These are phyloP conservation scores for Aelia acuminata DNA, from an alignment of 2,888 invertebrate species.

Conservation along the genomic window DNA sequence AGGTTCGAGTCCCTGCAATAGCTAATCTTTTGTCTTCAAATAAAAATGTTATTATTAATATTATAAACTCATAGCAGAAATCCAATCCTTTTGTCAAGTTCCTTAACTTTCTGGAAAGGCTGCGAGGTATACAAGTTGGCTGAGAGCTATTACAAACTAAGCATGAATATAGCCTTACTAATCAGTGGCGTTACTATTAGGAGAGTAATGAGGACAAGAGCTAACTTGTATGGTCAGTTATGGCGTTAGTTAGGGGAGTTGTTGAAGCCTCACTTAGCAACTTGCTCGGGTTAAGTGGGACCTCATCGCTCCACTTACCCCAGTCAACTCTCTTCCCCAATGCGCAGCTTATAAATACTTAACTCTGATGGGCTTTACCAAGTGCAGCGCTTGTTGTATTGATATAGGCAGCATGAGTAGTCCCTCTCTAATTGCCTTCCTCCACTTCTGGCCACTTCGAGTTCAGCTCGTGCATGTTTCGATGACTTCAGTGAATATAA, in stretches of 20 bases:
- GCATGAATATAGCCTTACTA: neutral
- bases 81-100: neutral
- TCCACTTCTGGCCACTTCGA: neutral
- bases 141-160: neutral
- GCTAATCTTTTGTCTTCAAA: too few species aligned
- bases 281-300: neutral
- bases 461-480: too few species aligned
- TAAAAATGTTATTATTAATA: too few species aligned
- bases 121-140: neutral
- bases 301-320: neutral
- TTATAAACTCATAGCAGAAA: too few species aligned
- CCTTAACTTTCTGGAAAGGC: neutral
- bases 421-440: neutral
- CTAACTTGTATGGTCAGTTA: constrained; percentile 37
- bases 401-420: neutral
- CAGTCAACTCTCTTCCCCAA: neutral
- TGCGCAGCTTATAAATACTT: neutral
- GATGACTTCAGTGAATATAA: too few species aligned
- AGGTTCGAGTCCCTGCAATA: too few species aligned
- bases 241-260: neutral
- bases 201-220: neutral
- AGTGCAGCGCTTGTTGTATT: neutral
- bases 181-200: neutral
- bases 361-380: neutral
- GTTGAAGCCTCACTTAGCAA: constrained; percentile 18